phyloP scores from a whole-genome alignment of 2,888 invertebrate genomes.

The Phyllotreta striolata region DNA sequence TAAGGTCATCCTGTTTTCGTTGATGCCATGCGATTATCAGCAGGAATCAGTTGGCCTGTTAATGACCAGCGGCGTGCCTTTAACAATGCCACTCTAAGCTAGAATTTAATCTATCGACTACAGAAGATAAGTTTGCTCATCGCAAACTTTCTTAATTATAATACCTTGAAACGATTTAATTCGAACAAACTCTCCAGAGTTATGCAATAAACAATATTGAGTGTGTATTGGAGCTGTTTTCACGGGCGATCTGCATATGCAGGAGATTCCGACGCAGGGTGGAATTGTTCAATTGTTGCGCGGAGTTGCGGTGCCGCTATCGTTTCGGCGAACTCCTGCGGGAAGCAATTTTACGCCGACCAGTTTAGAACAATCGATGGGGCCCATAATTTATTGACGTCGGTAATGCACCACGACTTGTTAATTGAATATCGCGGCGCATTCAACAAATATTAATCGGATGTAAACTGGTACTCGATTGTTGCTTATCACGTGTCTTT shows the following conservation, averaged over 20 bases:
- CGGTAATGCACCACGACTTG: conserved; percentile 12
- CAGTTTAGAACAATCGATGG: conserved; percentile 14
- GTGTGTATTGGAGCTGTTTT: conserved; percentile 16
- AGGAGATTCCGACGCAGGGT: conserved; percentile 1
- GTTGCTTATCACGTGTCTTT: no score
- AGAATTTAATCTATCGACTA: neutral
- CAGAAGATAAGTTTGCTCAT: neutral
- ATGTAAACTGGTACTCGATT: neutral
- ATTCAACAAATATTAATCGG: neutral
- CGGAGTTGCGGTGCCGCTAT: conserved; percentile 9
- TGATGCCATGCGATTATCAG: conserved; percentile 40
- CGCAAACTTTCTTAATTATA: no score
- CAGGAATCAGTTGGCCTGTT: conserved; percentile 38
- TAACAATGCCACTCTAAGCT: no score
- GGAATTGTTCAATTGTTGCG: conserved; percentile 16
- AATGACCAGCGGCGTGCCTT: no score
- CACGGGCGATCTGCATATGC: conserved; percentile 3
- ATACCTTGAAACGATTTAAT: conserved; percentile 5
- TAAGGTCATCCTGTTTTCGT: conserved; percentile 41
- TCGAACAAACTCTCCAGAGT: conserved; percentile 11
- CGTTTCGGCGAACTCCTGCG: neutral
- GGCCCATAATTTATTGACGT: conserved; percentile 7
- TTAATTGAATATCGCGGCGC: conserved; percentile 10
- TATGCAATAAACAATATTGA: conserved; percentile 15
- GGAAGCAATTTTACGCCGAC: conserved; percentile 11